Evolutionary conservation across 2,888 invertebrate genomes (phyloP).

Genomic region (Polymixis lichenea): DNA sequence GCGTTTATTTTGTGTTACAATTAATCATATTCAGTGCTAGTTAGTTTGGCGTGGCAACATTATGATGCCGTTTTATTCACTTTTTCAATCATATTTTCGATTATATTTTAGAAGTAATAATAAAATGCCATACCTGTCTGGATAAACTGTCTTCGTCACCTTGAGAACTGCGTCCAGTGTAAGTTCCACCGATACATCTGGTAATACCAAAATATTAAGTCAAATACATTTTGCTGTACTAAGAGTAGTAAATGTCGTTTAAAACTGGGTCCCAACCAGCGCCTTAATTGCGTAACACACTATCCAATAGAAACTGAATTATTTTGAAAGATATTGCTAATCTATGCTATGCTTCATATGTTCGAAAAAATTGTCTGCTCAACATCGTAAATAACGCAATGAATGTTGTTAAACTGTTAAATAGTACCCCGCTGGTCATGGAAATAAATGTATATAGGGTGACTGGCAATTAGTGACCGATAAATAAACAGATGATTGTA

Average conservation of each 20-base stretch:
- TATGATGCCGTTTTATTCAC: neutral
- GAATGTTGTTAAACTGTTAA: no score
- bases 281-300: no score
- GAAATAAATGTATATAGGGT: neutral
- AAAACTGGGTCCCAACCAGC: neutral
- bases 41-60: conserved; percentile 15
- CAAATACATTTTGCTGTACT: neutral
- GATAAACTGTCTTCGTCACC: conserved; percentile 91
- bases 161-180: conserved; percentile 87
- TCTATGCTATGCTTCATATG: no score
- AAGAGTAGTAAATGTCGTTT: neutral
- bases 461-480: no score
- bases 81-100: neutral
- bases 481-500: no score
- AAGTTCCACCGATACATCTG: conserved; percentile 92
- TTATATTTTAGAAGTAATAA: neutral
- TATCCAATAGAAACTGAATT: no score
- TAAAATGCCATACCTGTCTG: conserved; percentile 83
- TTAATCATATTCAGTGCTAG: conserved; percentile 10
- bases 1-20: conserved; percentile 20
- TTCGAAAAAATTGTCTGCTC: no score
- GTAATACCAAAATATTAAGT: neutral
- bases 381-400: no score
- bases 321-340: no score
- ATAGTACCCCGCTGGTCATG: no score